Conservation (phyloP, 2,888 invertebrate species). For the Phragmatobia fuliginosa region DNA sequence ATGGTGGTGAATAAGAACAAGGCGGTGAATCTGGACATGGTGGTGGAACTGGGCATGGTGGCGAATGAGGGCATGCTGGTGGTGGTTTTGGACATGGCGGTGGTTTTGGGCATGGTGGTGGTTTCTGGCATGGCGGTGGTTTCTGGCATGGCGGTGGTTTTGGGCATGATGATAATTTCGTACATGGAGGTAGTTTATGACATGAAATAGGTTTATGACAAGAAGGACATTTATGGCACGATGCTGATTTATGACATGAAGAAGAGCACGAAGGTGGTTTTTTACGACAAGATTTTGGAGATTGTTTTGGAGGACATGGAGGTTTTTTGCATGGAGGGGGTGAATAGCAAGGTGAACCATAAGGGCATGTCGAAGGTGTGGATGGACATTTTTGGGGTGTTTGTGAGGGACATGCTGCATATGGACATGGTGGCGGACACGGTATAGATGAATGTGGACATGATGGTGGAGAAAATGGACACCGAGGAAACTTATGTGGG, state of each 20-base stretch:
- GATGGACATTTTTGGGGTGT: conserved; percentile 6
- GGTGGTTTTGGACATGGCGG: neutral
- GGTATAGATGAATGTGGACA: conserved; percentile 17
- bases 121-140: neutral
- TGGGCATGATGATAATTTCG: neutral
- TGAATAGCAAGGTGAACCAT: conserved; percentile 18
- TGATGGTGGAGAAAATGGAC: conserved; percentile 19
- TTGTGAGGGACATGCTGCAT: neutral
- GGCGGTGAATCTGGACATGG: conserved; percentile 1
- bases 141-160: neutral
- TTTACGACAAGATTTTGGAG: neutral
- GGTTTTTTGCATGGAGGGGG: neutral
- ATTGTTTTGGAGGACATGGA: neutral
- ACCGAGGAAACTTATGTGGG: neutral
- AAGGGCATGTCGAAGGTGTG: conserved; percentile 14
- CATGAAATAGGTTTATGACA: neutral
- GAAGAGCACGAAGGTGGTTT: neutral
- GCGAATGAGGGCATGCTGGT: conserved; percentile 11
- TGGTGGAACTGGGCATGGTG: conserved; percentile 12
- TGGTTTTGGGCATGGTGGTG: neutral
- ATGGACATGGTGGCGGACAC: conserved; percentile 19
- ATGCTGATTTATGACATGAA: neutral
- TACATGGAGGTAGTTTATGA: conserved; percentile 1
- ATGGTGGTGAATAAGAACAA: neutral
- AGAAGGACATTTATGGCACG: neutral